phyloP scores from a whole-genome alignment of 2,797 vertebrate genomes.

The Sternotherus odoratus region DNA sequence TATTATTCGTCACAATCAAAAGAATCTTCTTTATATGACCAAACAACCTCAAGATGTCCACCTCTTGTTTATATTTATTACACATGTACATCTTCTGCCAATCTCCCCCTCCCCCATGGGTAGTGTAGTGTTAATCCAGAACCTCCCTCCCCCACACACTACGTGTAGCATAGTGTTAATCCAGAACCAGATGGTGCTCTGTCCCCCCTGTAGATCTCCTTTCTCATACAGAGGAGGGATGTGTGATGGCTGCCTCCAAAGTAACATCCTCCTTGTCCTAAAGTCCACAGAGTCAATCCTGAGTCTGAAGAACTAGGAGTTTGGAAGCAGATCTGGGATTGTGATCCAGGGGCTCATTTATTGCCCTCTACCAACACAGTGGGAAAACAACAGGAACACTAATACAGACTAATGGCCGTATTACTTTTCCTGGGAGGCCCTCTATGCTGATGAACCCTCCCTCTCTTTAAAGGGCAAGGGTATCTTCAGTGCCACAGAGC shows the following conservation, averaged over 20 bases:
- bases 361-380: neutral
- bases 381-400: neutral
- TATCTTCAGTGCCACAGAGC: neutral
- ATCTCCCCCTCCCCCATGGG: neutral
- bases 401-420: neutral
- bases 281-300: neutral
- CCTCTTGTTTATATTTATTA: neutral
- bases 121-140: neutral
- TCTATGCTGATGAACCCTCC: neutral
- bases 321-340: neutral
- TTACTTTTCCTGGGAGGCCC: neutral
- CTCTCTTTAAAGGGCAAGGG: neutral
- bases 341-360: neutral
- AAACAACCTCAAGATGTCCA: neutral
- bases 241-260: neutral
- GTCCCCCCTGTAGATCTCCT: fast-evolving
- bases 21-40: neutral
- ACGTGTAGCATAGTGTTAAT: neutral
- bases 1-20: neutral
- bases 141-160: neutral
- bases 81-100: neutral
- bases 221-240: neutral
- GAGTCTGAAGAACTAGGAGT: neutral
- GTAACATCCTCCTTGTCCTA: neutral
- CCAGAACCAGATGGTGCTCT: neutral